Conservation (phyloP, 1,140 invertebrate genomes). For the Hycleus phaleratus region DNA sequence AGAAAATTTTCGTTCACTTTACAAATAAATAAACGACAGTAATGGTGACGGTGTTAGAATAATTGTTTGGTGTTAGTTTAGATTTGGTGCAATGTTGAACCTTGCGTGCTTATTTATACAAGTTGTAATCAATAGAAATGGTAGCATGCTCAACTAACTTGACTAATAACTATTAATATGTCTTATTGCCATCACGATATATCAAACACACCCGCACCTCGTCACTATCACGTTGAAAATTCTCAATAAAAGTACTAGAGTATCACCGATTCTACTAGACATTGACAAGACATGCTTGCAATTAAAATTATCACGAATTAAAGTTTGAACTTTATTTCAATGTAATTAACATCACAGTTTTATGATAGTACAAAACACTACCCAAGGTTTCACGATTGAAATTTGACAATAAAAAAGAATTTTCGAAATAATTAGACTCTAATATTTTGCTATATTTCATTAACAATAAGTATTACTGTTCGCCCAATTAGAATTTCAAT, state of each 20-base stretch:
- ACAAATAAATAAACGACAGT: too few species aligned
- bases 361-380: too few species aligned
- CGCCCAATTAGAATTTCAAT: too few species aligned
- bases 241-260: too few species aligned
- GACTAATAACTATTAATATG: slow-evolving; percentile 37
- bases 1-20: too few species aligned
- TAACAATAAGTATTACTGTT: too few species aligned
- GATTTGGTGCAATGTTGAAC: slow-evolving; percentile 30
- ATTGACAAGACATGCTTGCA: slow-evolving; percentile 12
- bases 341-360: slow-evolving; percentile 13
- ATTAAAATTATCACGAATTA: slow-evolving; percentile 15
- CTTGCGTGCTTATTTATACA: slow-evolving; percentile 27
- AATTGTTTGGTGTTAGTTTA: slow-evolving; percentile 23
- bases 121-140: slow-evolving; percentile 34
- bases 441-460: too few species aligned
- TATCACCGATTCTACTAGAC: neutral
- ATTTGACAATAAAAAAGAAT: too few species aligned
- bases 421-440: too few species aligned
- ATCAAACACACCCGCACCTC: slow-evolving; percentile 28
- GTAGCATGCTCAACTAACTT: slow-evolving; percentile 31
- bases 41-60: slow-evolving; percentile 1
- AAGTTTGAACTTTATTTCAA: slow-evolving; percentile 15
- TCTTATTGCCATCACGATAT: slow-evolving; percentile 35
- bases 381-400: too few species aligned
- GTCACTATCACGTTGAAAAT: too few species aligned